Base-by-base conservation (phyloP, 2,113 vertebrate species). In the Bothrops jararaca region DNA sequence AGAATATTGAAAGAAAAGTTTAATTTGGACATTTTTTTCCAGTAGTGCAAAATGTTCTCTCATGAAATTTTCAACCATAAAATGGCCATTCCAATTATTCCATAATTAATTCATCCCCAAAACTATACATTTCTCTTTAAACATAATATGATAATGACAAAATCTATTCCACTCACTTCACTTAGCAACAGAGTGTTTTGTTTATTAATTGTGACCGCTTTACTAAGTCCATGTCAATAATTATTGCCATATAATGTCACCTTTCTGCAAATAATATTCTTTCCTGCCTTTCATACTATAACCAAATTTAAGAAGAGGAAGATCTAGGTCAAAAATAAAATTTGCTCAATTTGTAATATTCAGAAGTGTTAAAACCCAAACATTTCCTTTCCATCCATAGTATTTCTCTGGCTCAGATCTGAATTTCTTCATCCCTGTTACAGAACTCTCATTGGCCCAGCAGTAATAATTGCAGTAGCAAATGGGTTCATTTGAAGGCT, bases 131-230 rank as follows among this genome's bases (percentile, higher is more conserved):
- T 7, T 53, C 50, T 52, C 50, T 91, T 56, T 91, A 85, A 89
- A 94, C 22, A 23, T 2, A 9, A 95, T 50, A 56, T 18, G 93
- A 60, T 85, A 18, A 91, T 91, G 8, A 52, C 15, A 92, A 90
- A 90, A 93, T 86, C 18, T 57, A 58, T 89, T 80, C 29, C 4
- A 7, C 18, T 45, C 15, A 34, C 23, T 12, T 39, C 13, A 34
- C 0, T 56, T 90, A 54, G 6, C 53, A 54, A 85, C 24, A 52
- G 11, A 3, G n/a, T 24, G 5, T 64, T 90, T 69, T 64, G 42
- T 90, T 11, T 12, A n/a, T 69, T 45, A 15, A 26, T 64, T 58
- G 48, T 26, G 52, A 64, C 60, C 5, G 0, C 12, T 60, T 60
- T 89, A 60, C 39, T 29, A 60, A 42, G 9, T 50, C 58, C 22